Evolutionary conservation across 2,797 vertebrate species (phyloP), one percentile per base, ranked within the genome.

Genomic region (Astyanax mexicanus): DNA sequence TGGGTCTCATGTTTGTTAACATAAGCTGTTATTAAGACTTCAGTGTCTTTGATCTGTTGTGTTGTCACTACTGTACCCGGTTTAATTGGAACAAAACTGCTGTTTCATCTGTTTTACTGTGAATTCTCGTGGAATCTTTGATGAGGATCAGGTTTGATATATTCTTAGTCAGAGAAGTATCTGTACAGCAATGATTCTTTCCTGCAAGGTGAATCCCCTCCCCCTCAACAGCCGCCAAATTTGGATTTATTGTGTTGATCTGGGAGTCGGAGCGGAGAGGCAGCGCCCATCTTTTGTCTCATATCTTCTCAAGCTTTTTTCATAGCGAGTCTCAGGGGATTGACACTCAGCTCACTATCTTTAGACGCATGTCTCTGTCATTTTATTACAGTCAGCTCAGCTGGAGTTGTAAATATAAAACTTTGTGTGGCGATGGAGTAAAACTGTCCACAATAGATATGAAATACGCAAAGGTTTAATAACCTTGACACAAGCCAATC

Each of bases 321-420:
- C 52, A 42, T 58, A 47, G 69, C 7, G 27, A 62, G 52, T 60
- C 76, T 60, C 76, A 38, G 9, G 69, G 76, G 69, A 78, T 67
- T 64, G 45, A n/a, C 69, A 42, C 69, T 51, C 51, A 66, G 42
- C 69, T 51, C 51, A 66, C 76, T 77, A 67, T 72, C 76, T 72
- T 72, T 72, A 72, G 76, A 78, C 55, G 61, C 32, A 38, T 52
- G 35, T 67, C 69, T 51, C 11, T 42, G 35, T 67, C 40, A 52
- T 44, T 72, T 72, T 72, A 77, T 66, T 72, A 78, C 61, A 72
- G 61, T 62, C 54, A 52, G 67, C 74, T 70, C 58, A 60, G 44
- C 69, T 58, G 52, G 35, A 72, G 54, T 72, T 58, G 69, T 29
- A 60, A 67, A 72, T 72, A 55, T 67, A 60, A 51, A 78, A 60